These are phyloP conservation scores for Spea hammondii DNA, from an alignment of 2,797 vertebrate genomes.

Conservation along the genomic window DNA sequence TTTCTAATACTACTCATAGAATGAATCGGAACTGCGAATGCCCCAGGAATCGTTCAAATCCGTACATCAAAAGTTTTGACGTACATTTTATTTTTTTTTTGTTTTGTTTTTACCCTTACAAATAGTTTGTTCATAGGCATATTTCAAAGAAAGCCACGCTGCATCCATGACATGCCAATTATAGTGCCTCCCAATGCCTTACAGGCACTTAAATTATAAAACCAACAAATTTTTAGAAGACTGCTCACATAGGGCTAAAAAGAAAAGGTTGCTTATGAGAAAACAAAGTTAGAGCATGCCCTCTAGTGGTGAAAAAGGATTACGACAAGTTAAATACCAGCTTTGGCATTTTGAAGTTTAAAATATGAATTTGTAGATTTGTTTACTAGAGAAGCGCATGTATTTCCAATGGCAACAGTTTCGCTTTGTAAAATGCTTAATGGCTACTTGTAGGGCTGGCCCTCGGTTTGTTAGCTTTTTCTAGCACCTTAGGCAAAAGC, in stretches of 20 bases:
- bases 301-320: constrained; percentile 60
- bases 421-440: too few species aligned
- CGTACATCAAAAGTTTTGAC: constrained; percentile 55
- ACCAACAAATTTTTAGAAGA: constrained; percentile 52
- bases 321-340: neutral
- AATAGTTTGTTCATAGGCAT: constrained; percentile 60
- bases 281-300: constrained; percentile 55
- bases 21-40: constrained; percentile 51
- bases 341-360: neutral
- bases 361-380: too few species aligned
- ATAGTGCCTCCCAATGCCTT: constrained; percentile 61
- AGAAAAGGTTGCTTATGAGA: neutral
- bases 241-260: constrained; percentile 47
- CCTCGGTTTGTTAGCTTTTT: too few species aligned
- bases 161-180: constrained; percentile 63
- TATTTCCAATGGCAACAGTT: too few species aligned
- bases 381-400: too few species aligned
- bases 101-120: neutral
- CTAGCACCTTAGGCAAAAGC: too few species aligned
- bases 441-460: too few species aligned
- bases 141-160: constrained; percentile 64
- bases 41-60: constrained; percentile 47
- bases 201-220: constrained; percentile 67
- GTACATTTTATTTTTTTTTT: constrained; percentile 34
- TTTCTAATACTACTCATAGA: constrained; percentile 40